Evolutionary conservation across 2,888 invertebrate genomes (phyloP), one percentile per base, ranked within the genome.

Genomic region (Auanema freiburgensis): DNA sequence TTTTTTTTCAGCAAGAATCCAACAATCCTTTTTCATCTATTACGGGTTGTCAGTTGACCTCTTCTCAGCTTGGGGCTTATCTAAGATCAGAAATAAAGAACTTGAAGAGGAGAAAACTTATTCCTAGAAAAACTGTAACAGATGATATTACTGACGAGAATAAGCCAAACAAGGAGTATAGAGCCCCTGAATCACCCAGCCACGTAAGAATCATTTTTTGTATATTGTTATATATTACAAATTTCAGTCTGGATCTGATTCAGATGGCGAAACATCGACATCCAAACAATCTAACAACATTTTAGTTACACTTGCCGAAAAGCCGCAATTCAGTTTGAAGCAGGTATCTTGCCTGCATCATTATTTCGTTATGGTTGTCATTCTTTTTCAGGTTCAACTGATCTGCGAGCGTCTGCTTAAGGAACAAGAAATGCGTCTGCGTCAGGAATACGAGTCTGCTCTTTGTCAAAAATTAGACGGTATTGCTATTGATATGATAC

Each of bases 391-490:
- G 91, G 94, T 96, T 83, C 92, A 93, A 83, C 88, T 95, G 87
- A 95, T 98, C 84, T 97, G 97, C 87, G 96, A 96, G 87, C 89
- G 94, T 81, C 91, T 97, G 91, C 88, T 97, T 65, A 91, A 92
- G 85, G 96, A 98, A 83, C 91, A 94, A 79, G 97, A 97, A 87
- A 90, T 90, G 71, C 91, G 93, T 83, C 90, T 98, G 78, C 90
- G 93, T 84, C 91, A 92, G 84, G 93, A 96, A 86, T 97, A 96
- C 85, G 94, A 97, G 86, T 89, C 90, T 72, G 93, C 93, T 79
- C 89, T 98, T 82, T 91, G 90, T 85, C 89, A 89, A 85, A 96
- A 96, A 87, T 89, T 98, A 78, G 92, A 94, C 68, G 86, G 86
- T 86, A 59, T 46, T 41, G 11, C 42, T 52, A 40, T 55, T 1